Evolutionary conservation across 2,888 invertebrate species (phyloP).

Genomic region (Oscheius onirici): DNA sequence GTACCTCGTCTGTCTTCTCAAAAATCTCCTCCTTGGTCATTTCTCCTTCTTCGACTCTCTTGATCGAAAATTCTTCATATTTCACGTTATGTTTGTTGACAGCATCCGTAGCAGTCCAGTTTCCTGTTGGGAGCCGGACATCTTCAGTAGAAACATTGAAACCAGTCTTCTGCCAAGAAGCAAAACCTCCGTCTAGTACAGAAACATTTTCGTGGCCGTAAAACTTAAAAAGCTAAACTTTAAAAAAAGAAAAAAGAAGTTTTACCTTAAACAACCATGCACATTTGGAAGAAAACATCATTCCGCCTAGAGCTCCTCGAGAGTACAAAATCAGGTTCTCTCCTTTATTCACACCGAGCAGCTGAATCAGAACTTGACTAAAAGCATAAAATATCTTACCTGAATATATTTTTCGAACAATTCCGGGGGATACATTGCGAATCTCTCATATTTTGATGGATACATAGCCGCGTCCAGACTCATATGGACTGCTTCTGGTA

Average conservation of each 20-base stretch:
- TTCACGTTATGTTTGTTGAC: conserved; percentile 43
- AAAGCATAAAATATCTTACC: conserved; percentile 13
- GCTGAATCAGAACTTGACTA: neutral
- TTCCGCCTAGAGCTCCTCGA: conserved; percentile 62
- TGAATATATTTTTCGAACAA: conserved; percentile 61
- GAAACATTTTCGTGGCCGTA: conserved; percentile 66
- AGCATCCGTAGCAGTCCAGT: conserved; percentile 49
- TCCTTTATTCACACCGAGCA: conserved; percentile 53
- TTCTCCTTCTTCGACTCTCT: conserved; percentile 25
- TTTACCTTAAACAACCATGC: conserved; percentile 65
- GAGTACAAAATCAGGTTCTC: conserved; percentile 65
- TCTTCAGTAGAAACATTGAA: conserved; percentile 47
- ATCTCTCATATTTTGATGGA: conserved; percentile 59
- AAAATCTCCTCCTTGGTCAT: conserved; percentile 39
- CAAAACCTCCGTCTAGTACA: conserved; percentile 62
- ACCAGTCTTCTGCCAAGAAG: conserved; percentile 49
- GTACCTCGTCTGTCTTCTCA: conserved; percentile 44
- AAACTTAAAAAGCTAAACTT: conserved; percentile 34
- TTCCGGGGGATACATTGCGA: conserved; percentile 58
- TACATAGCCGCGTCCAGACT: conserved; percentile 62
- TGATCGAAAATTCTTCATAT: conserved; percentile 58
- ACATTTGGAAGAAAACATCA: conserved; percentile 60
- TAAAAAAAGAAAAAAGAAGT: neutral
- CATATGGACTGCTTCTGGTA: conserved; percentile 59
- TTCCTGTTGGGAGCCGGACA: conserved; percentile 43